Percentiles rank a stretch among this genome's conserved stretches.
Conservation (phyloP, 2,113 vertebrate species). For the Lepisosteus osseus region DNA sequence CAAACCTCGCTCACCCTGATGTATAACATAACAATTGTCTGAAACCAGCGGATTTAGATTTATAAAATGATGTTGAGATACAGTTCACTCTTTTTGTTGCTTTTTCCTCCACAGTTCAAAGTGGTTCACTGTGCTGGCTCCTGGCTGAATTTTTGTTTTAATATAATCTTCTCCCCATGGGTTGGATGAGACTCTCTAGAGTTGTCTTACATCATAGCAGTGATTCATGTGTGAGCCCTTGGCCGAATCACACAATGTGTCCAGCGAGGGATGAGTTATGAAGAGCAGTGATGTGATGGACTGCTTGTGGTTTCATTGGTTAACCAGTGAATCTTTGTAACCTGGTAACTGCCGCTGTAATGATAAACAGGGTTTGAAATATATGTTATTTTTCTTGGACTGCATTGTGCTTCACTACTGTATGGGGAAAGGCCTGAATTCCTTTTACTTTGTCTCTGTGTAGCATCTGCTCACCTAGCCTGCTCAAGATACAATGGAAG, state of each 20-base stretch:
- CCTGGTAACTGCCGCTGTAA: constrained; percentile 19
- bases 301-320: constrained; percentile 10
- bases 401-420: neutral
- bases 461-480: too few relatives aligned
- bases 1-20: too few relatives aligned
- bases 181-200: neutral
- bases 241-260: neutral
- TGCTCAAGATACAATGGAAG: too few relatives aligned
- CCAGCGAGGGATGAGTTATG: neutral
- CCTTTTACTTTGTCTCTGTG: neutral
- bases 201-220: neutral
- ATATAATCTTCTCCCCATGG: neutral
- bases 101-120: too few relatives aligned
- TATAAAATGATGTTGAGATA: too few relatives aligned
- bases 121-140: too few relatives aligned
- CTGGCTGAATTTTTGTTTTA: neutral
- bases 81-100: too few relatives aligned
- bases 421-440: constrained; percentile 2
- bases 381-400: constrained; percentile 11
- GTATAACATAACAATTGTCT: too few relatives aligned
- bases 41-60: too few relatives aligned
- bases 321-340: constrained; percentile 20
- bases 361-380: constrained; percentile 11
- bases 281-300: constrained; percentile 6
- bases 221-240: neutral